Conservation (phyloP, 2,888 invertebrate species). For the Tenthredo mesomela region DNA sequence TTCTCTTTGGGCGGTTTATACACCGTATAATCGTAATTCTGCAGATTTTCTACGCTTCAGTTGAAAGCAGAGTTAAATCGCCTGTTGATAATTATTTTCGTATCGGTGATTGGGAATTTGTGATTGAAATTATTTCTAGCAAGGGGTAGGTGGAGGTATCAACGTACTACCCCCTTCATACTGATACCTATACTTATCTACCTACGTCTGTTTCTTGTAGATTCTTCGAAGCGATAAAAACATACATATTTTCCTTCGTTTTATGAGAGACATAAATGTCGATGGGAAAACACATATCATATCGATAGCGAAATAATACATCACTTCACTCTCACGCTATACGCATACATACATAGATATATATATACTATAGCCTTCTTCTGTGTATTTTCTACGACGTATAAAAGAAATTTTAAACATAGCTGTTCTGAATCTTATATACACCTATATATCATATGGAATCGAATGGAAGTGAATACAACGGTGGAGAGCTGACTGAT, state of each 20-base stretch:
- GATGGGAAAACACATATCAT: constrained; percentile 37
- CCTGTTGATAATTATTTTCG: constrained; percentile 18
- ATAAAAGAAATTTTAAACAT: constrained; percentile 5
- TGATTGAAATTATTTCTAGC: constrained; percentile 10
- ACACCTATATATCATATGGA: not conserved
- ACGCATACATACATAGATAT: too few relatives aligned
- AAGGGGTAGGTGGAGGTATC: not conserved
- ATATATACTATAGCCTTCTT: not conserved
- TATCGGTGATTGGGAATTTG: not conserved
- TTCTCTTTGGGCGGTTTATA: not conserved
- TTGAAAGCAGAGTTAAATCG: constrained; percentile 3
- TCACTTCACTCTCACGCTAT: constrained; percentile 26
- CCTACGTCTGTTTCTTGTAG: constrained; percentile 18
- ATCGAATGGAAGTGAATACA: not conserved
- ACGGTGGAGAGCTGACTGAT: not conserved
- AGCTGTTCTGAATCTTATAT: not conserved
- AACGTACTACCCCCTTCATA: not conserved
- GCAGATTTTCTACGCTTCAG: not conserved
- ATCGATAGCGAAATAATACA: constrained; percentile 45
- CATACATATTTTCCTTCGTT: constrained; percentile 28
- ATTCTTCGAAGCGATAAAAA: constrained; percentile 39
- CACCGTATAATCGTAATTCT: not conserved
- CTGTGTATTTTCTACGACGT: not conserved
- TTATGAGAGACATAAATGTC: constrained; percentile 48
- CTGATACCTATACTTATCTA: not conserved